A percentile compares a stretch with the other conserved stretches of the same genome.
These are phyloP conservation scores for Pelusios castaneus DNA, from an alignment of 2,113 vertebrate species.

Conservation along the genomic window DNA sequence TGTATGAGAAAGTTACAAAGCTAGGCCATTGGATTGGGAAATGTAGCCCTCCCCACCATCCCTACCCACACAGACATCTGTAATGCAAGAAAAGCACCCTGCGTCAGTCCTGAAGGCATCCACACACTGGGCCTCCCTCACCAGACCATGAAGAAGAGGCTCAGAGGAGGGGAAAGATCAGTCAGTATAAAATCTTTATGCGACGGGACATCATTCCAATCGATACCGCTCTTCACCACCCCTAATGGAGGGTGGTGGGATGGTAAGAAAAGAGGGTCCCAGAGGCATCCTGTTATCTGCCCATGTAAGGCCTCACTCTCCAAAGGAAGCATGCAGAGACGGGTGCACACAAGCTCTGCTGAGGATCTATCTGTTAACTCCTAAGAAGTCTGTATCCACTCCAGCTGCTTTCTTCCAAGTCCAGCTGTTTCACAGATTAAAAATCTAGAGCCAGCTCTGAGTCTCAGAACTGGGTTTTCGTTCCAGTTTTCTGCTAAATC, in stretches of 20 bases:
- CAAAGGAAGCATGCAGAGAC: neutral
- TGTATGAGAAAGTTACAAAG: neutral
- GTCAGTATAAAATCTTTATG: neutral
- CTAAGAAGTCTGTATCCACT: neutral
- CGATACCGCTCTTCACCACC: neutral
- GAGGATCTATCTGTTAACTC: neutral
- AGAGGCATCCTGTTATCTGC: neutral
- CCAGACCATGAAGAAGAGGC: neutral
- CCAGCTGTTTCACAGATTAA: conserved; percentile 8
- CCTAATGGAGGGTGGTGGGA: neutral
- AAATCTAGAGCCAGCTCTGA: neutral
- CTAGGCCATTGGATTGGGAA: neutral
- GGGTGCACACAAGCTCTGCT: neutral
- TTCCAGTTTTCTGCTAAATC: conserved; percentile 64
- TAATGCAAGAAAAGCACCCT: neutral
- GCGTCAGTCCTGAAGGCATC: neutral
- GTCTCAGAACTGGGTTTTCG: neutral
- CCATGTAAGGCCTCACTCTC: neutral
- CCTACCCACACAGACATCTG: neutral
- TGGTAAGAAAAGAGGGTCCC: neutral
- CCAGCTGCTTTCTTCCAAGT: neutral
- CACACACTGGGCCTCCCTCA: neutral
- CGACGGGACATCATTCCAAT: neutral
- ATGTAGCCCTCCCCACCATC: neutral
- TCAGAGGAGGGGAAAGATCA: neutral